Evolutionary conservation across 1,140 invertebrate species (phyloP).

Genomic region (Pararge aegeria): DNA sequence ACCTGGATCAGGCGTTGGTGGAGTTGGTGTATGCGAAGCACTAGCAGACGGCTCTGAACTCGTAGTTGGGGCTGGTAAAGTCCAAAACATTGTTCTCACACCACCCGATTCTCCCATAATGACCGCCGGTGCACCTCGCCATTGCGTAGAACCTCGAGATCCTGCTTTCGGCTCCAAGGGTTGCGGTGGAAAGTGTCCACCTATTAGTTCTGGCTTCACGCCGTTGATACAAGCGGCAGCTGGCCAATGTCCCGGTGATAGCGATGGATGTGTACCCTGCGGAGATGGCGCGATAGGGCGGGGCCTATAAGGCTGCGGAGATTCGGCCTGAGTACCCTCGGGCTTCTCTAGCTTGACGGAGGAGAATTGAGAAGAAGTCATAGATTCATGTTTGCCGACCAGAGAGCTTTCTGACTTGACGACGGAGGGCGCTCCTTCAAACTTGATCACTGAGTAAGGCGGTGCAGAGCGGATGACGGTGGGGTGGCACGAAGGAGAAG

Average conservation of each 20-base stretch:
- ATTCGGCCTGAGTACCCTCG: slow-evolving; percentile 55
- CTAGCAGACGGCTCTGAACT: slow-evolving; percentile 70
- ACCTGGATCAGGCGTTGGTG: slow-evolving; percentile 73
- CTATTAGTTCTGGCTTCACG: slow-evolving; percentile 89
- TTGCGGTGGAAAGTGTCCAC: slow-evolving; percentile 83
- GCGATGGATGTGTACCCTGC: slow-evolving; percentile 54
- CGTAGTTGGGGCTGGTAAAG: slow-evolving; percentile 82
- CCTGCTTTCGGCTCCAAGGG: slow-evolving; percentile 81
- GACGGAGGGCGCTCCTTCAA: slow-evolving; percentile 62
- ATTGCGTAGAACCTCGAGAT: slow-evolving; percentile 80
- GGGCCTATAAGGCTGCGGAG: slow-evolving; percentile 59
- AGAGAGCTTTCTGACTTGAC: slow-evolving; percentile 52
- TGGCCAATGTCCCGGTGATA: slow-evolving; percentile 80
- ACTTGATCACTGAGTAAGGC: slow-evolving; percentile 75
- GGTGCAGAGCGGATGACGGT: slow-evolving; percentile 81
- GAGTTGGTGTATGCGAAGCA: slow-evolving; percentile 75
- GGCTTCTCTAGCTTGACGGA: slow-evolving; percentile 48
- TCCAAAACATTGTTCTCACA: slow-evolving; percentile 95
- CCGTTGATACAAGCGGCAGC: slow-evolving; percentile 85
- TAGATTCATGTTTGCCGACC: slow-evolving; percentile 45
- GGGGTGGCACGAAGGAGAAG: slow-evolving; percentile 68
- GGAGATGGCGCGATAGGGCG: slow-evolving; percentile 53
- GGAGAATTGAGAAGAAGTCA: slow-evolving; percentile 46
- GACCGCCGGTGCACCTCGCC: slow-evolving; percentile 89
- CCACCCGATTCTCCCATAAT: slow-evolving; percentile 95